Percentiles rank a stretch among this genome's conserved stretches.
These are phyloP conservation scores for Heliconius erato DNA, from an alignment of 2,888 invertebrate genomes.

Conservation along the genomic window DNA sequence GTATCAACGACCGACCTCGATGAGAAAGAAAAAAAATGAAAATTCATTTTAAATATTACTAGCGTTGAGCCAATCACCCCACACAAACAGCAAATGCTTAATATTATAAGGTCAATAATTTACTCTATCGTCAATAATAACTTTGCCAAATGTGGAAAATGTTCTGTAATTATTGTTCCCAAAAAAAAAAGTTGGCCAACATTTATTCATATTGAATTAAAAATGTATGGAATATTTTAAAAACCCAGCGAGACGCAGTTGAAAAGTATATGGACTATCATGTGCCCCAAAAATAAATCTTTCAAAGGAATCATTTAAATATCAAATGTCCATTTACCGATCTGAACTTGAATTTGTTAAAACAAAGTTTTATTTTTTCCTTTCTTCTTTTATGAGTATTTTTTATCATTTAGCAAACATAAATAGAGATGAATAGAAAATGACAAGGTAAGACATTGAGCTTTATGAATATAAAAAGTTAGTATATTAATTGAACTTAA, in stretches of 20 bases:
- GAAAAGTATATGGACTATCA: neutral
- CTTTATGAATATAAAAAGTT: neutral
- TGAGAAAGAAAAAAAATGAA: neutral
- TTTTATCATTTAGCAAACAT: neutral
- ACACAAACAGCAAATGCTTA: neutral
- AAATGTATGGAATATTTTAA: neutral
- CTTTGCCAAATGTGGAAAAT: neutral
- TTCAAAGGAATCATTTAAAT: no score
- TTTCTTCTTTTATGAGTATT: no score
- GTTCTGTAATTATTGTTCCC: constrained; percentile 1
- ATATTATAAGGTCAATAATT: neutral
- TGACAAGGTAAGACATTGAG: neutral
- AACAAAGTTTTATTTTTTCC: no score
- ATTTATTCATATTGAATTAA: neutral
- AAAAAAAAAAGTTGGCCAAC: neutral
- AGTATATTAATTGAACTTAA: neutral
- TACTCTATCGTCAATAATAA: neutral
- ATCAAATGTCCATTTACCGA: neutral
- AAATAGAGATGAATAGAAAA: neutral
- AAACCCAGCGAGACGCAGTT: neutral
- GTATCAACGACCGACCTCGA: neutral
- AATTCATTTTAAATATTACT: neutral
- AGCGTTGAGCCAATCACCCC: neutral
- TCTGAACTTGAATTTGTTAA: no score
- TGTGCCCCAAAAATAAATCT: neutral